Evolutionary conservation across 2,888 invertebrate species (phyloP), one percentile per base, ranked within the genome.

Genomic region (Trissolcus brochymenae): DNA sequence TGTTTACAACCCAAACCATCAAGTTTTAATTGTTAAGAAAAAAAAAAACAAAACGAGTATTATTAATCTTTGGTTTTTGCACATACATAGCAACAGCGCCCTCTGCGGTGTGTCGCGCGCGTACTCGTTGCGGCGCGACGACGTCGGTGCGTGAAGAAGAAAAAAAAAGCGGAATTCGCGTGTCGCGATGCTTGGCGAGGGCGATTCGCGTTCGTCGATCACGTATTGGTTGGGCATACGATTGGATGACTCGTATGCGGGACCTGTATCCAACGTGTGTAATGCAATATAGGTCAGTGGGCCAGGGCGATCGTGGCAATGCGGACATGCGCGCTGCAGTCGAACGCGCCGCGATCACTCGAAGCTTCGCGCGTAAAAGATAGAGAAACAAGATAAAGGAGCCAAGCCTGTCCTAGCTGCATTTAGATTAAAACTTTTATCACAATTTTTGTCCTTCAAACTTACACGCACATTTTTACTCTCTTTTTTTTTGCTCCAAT

Each of bases 281-380:
- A 75, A 74, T 60, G 62, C 82, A 87, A 89, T 88, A 88, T 89
- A 87, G 89, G 88, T 89, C 87, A 89, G 88, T 89, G 86, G 89
- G 89, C 88, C 89, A 89, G 87, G 88, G 89, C 88, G 86, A 89
- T 87, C 87, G 84, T 84, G 86, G 85, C 86, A 85, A 86, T 86
- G 84, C 87, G 85, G 86, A 87, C 88, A 87, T 87, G 87, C 87
- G 87, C 88, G 85, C 19, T 59, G 43, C 4, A 56, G 53, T 60
- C 67, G 54, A 66, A 66, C 60, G 70, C 40, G 60, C 73, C 68
- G 57, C 66, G 77, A 43, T 64, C 65, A 62, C 60, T 62, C 71
- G 76, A 64, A 35, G 74, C 66, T 67, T 76, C 66, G 71, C 76
- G 71, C 71, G 66, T 66, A 51, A 65, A 71, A 71, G 75, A 75